These are phyloP conservation scores for Callyntrura guangdongensis DNA, from an alignment of 2,888 invertebrate genomes.

Conservation along the genomic window DNA sequence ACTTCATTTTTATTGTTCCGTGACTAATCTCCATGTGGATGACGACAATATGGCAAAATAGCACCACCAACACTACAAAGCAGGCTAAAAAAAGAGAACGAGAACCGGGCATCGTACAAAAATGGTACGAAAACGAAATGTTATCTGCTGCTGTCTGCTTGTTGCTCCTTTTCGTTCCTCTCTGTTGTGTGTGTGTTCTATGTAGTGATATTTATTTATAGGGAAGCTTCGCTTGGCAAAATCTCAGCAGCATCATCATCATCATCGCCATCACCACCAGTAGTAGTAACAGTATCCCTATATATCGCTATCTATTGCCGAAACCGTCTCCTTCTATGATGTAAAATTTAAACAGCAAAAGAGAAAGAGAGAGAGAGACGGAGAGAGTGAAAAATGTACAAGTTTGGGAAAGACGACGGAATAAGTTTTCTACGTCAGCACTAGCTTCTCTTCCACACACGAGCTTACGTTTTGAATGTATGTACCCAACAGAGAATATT, in stretches of 20 bases:
- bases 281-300: neutral
- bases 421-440: neutral
- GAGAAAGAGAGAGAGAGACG: conserved; percentile 18
- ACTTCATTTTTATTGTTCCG: conserved; percentile 59
- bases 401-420: conserved; percentile 59
- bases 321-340: conserved; percentile 56
- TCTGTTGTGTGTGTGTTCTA: too few relatives aligned
- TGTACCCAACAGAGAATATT: neutral
- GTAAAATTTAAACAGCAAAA: conserved; percentile 2
- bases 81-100: neutral
- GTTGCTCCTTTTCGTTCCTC: too few relatives aligned
- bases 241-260: conserved; percentile 38
- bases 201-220: conserved; percentile 47
- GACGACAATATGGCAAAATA: conserved; percentile 1
- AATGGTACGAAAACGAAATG: conserved; percentile 46
- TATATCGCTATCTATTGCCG: neutral
- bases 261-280: conserved; percentile 14
- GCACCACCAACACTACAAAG: neutral
- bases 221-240: conserved; percentile 54
- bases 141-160: neutral
- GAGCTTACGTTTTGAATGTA: neutral
- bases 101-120: conserved; percentile 62
- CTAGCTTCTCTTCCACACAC: neutral
- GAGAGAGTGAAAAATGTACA: conserved; percentile 59
- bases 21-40: conserved; percentile 51